Evolutionary conservation across 1,140 invertebrate genomes (phyloP), one percentile per base, ranked within the genome.

Genomic region (Harpegnathos saltator): DNA sequence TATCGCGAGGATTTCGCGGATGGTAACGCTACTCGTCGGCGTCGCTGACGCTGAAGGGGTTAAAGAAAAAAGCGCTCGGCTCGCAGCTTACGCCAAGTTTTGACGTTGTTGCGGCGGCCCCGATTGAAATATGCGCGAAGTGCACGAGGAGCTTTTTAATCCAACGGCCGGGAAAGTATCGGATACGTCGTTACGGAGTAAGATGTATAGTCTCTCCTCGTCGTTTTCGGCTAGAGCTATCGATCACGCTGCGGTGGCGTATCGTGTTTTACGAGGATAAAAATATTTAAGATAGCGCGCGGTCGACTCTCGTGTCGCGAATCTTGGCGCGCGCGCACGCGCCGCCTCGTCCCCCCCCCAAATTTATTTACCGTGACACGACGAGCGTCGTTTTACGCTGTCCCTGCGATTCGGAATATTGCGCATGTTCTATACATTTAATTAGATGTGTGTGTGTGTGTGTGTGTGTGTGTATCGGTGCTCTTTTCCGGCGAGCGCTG

Each of bases 81-180:
- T 58, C 75, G 75, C 48, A 48, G 75, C 65, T 80, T 80, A 80
- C 75, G 75, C 65, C 65, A 80, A 80, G 75, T 80, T 80, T 80
- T 80, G 75, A 80, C 75, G 75, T 80, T 80, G 75, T 80, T 80
- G 75, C 75, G 38, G 75, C 75, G 38, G 65, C 75, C 75, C 54
- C 65, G 75, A 80, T 80, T 80, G 75, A 80, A 80, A 80, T 80
- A 80, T 80, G 75, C 75, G 75, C 75, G 65, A 71, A 80, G 75
- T 71, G 75, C 75, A 80, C 33, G 75, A 29, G 75, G 65, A 80
- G 75, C 75, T 80, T 80, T 80, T 80, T 80, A 80, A 80, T 80
- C 75, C 75, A 48, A 80, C 75, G 75, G 66, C 38, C 75, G 65
- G 65, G 33, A 80, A 80, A 80, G 65, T 80, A 80, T 71, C 75